Base-by-base conservation (phyloP, 2,888 invertebrate genomes). In the Gandaritis pyraliata region DNA sequence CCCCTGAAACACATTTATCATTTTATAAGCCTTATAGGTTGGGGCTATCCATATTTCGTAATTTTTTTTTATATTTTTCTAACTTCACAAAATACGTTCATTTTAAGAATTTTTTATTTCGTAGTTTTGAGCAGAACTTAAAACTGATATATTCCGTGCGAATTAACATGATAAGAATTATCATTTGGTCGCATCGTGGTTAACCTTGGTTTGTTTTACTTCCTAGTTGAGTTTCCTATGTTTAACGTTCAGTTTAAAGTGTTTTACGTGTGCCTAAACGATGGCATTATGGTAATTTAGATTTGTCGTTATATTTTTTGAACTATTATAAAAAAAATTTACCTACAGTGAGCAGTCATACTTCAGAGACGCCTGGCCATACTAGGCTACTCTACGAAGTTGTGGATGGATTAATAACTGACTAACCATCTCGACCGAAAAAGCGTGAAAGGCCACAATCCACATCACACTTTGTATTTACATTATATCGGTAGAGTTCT, bases 131-230 rank as follows among this genome's bases (percentile, higher is more conserved):
- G 49, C n/a, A 36, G 11, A 10, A 38, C 29, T 16, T 5, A 41
- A 16, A 29, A 47, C 55, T 58, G 54, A 55, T 51, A 61, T 64
- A 62, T 61, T 65, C 65, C 36, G 55, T 58, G 55, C 57, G 59
- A 69, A 74, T 69, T 61, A 72, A 59, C 69, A 73, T 76, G 82
- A 83, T 83, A 85, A 81, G 77, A 75, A 77, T 80, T 83, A 84
- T 85, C 82, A 80, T 47, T 69, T 64, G 61, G 71, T 72, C 71
- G 75, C 74, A 76, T 76, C 78, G 73, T 70, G 62, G 64, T 68
- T 72, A 78, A 73, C 82, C 82, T 84, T 83, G 81, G 74, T 72
- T 72, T 68, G 62, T 56, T 72, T 67, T 67, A 73, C 78, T 85
- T 85, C 84, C 83, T 81, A 70, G 72, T 77, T 75, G 62, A 66